A percentile compares a stretch with the other conserved stretches of the same genome.
Evolutionary conservation across 37 sponge, comb jelly and placozoan genomes (phyloP).

Genomic region (Ephydatia muelleri): DNA sequence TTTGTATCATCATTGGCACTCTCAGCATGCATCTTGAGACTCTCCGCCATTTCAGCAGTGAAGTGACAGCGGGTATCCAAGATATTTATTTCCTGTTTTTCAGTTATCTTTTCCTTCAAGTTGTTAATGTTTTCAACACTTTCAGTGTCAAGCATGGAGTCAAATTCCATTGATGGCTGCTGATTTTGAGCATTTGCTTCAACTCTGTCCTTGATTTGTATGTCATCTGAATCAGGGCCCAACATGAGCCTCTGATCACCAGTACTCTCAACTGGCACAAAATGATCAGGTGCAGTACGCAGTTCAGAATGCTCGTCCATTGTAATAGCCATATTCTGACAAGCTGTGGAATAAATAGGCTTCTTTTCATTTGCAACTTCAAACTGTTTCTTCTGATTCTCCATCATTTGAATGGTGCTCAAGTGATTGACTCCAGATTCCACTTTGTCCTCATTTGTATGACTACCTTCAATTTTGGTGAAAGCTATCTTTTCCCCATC

Average conservation of each 20-base stretch:
- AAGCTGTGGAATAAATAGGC: background rate
- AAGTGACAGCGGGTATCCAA: background rate
- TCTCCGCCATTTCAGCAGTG: background rate
- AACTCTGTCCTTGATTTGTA: background rate
- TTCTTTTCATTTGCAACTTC: background rate
- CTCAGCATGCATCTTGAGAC: no score
- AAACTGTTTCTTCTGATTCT: background rate
- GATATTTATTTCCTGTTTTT: background rate
- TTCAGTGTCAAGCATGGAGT: background rate
- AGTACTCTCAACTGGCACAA: background rate
- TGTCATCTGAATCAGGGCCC: background rate
- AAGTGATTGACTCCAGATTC: background rate
- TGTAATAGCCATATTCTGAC: background rate
- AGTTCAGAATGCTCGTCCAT: background rate
- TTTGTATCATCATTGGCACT: background rate
- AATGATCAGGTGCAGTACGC: background rate
- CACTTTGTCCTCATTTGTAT: background rate
- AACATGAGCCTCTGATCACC: background rate
- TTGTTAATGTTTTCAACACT: background rate
- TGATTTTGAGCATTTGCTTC: background rate
- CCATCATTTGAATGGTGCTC: background rate
- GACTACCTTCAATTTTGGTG: background rate
- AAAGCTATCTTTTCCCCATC: background rate
- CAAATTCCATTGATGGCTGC: background rate
- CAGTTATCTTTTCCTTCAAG: background rate